Conservation (phyloP, 2,797 vertebrate genomes). For the Phalloptychus januarius region DNA sequence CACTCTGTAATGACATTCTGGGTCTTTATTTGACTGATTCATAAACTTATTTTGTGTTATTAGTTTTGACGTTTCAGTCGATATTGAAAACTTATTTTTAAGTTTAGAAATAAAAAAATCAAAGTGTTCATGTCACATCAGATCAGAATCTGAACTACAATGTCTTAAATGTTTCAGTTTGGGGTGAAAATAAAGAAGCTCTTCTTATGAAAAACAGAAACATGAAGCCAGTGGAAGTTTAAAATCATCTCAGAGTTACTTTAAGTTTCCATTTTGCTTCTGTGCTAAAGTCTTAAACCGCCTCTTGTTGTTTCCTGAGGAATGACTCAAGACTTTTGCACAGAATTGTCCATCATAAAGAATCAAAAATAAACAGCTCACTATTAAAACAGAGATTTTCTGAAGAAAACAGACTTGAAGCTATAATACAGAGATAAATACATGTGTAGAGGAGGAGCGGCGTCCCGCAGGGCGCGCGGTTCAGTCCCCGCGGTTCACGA, state of each 20-base stretch:
- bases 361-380: not conserved
- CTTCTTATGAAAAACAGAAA: not conserved
- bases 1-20: not conserved
- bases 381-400: not conserved
- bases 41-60: not conserved
- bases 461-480: conserved; percentile 5
- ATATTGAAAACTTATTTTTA: not conserved
- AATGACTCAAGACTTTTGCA: not conserved
- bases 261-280: not conserved
- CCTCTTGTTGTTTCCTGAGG: not conserved
- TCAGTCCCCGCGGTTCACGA: conserved; percentile 51
- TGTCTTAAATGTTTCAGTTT: not conserved
- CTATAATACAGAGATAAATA: conserved; percentile 64
- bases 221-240: not conserved
- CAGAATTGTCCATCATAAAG: not conserved
- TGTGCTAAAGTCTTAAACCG: not conserved
- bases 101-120: not conserved
- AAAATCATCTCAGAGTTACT: not conserved
- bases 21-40: not conserved
- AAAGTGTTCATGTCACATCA: not conserved
- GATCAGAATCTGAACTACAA: not conserved
- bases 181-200: not conserved
- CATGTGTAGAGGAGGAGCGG: not conserved
- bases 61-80: not conserved
- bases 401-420: conserved; percentile 11